Percentiles rank a stretch among this genome's conserved stretches.
Conservation (phyloP, 2,797 vertebrate species). For the Tokudaia tokunoshimensis region DNA sequence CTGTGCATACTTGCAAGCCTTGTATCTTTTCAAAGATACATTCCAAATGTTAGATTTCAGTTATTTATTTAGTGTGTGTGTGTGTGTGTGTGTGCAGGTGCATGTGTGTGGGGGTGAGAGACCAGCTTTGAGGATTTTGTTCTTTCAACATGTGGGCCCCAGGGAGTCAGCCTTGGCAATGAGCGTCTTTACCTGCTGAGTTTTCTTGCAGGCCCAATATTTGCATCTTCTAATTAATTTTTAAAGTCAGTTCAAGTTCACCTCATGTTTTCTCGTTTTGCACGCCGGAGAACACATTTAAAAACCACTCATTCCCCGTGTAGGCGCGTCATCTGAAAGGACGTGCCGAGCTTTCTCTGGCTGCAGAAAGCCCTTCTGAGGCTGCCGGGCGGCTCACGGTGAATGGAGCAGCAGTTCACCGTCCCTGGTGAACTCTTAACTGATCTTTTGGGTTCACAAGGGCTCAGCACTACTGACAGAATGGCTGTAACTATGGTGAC, state of each 20-base stretch:
- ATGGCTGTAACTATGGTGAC: slow-evolving; percentile 79
- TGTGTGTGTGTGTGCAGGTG: no score
- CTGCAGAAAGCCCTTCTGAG: neutral
- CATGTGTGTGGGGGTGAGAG: neutral
- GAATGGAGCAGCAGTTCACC: neutral
- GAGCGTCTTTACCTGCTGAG: neutral
- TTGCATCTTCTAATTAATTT: slow-evolving; percentile 13
- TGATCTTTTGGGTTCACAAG: slow-evolving; percentile 66
- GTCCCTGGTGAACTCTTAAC: slow-evolving; percentile 65
- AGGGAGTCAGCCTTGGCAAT: neutral
- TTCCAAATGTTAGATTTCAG: neutral
- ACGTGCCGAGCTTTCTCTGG: neutral
- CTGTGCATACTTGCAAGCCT: neutral
- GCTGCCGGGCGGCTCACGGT: neutral
- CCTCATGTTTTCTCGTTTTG: neutral
- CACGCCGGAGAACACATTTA: neutral
- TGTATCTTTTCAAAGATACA: neutral
- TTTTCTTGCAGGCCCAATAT: neutral
- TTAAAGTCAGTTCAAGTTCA: neutral
- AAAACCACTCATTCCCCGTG: neutral
- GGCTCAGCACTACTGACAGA: slow-evolving; percentile 32
- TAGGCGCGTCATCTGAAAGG: neutral
- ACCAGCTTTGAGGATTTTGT: neutral
- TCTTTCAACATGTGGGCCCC: neutral
- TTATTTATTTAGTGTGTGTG: neutral